Evolutionary conservation across 2,797 vertebrate genomes (phyloP), one percentile per base, ranked within the genome.

Genomic region (Uromys caudimaculatus): DNA sequence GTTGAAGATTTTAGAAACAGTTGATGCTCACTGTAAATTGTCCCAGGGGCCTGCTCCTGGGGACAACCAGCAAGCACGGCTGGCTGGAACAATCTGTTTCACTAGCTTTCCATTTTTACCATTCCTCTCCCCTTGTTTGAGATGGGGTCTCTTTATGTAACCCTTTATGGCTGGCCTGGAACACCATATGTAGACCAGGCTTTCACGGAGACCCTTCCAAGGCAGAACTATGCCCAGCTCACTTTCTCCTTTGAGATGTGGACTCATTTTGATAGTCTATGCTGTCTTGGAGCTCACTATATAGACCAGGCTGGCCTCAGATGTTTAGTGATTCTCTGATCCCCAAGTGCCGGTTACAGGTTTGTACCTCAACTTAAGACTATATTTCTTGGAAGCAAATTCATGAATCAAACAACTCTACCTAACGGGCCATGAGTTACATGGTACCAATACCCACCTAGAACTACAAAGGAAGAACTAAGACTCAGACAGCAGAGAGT

Each of bases 331-430:
- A 38, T 86, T 6, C 7, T 58, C n/a, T 27, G 44, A 23, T 4
- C 3, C n/a, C 10, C 3, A 7, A n/a, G 62, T n/a, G 62, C 64
- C 38, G 2, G 6, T 58, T 60, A 47, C 17, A 50, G 54, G 54
- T 16, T 38, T 58, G 24, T 32, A 41, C 16, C 60, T 47, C 44
- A 69, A 67, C 5, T 12, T 62, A 32, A 35, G 44, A 67, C 83
- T 85, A 27, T 64, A 13, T 64, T 64, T 77, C 82, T 86, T 60
- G 35, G 60, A 73, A 91, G 54, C 73, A 23, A 71, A 77, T 54
- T 58, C 35, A 29, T 41, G 62, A 69, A 56, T 56, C n/a, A 62
- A 56, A 27, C 41, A 85, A 62, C 60, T 47, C 17, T 87, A 47
- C 24, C 1, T 56, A 78, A 71, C 29, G 85, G 75, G 3, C 14